These are phyloP conservation scores for Helicoverpa assulta DNA, from an alignment of 2,888 invertebrate genomes.

Conservation along the genomic window DNA sequence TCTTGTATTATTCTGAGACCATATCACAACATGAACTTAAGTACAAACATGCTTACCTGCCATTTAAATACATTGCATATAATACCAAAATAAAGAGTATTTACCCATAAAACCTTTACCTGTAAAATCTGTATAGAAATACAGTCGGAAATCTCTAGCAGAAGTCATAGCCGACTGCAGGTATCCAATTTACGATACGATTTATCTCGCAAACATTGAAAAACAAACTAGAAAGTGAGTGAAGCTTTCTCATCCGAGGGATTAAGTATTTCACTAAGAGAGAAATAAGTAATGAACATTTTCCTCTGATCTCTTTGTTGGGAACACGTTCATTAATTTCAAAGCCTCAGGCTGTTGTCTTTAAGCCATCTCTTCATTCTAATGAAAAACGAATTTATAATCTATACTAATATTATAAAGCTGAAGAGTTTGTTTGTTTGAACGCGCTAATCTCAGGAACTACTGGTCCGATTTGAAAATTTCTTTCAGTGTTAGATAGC, in stretches of 20 bases:
- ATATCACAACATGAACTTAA: too few relatives aligned
- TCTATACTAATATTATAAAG: too few relatives aligned
- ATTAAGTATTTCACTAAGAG: conserved; percentile 60
- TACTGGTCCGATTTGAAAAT: too few relatives aligned
- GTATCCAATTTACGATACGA: conserved; percentile 23
- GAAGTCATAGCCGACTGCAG: neutral
- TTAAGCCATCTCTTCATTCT: conserved; percentile 65
- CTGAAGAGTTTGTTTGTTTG: too few relatives aligned
- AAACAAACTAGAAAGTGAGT: conserved; percentile 53
- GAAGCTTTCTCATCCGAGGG: conserved; percentile 48
- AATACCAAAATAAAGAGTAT: too few relatives aligned
- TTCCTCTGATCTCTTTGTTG: conserved; percentile 72
- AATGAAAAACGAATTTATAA: conserved; percentile 70
- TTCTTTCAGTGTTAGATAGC: too few relatives aligned
- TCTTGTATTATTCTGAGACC: too few relatives aligned
- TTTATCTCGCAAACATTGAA: conserved; percentile 7
- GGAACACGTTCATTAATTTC: conserved; percentile 74
- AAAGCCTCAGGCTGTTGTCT: conserved; percentile 64
- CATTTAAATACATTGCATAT: too few relatives aligned
- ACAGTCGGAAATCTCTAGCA: neutral
- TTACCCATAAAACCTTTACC: too few relatives aligned
- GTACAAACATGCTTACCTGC: too few relatives aligned
- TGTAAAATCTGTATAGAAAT: neutral
- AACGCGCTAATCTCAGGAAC: too few relatives aligned
- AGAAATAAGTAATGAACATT: conserved; percentile 70